phyloP scores from a whole-genome alignment of 2,888 invertebrate species.

The Ctena decussata region DNA sequence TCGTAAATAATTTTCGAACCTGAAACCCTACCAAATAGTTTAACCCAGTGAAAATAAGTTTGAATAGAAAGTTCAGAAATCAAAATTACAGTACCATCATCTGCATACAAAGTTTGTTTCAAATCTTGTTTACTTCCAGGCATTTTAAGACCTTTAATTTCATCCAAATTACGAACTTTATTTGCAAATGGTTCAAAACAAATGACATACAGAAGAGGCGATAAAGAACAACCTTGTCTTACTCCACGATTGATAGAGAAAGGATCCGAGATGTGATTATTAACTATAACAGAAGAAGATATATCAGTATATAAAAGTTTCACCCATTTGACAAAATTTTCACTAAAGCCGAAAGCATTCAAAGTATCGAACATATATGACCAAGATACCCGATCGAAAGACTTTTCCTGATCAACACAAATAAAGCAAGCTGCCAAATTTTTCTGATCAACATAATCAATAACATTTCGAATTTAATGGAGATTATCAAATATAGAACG shows the following conservation, averaged over 20 bases:
- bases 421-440: constrained; percentile 55
- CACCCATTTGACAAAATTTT: constrained; percentile 60
- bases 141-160: background rate
- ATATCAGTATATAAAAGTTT: constrained; percentile 62
- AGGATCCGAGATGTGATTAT: constrained; percentile 56
- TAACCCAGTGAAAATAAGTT: background rate
- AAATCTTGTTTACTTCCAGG: no score
- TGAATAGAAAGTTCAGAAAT: background rate
- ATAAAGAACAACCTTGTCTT: constrained; percentile 55
- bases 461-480: constrained; percentile 47
- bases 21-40: background rate
- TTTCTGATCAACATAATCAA: constrained; percentile 24
- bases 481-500: constrained; percentile 68
- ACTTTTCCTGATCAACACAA: constrained; percentile 70
- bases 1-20: background rate
- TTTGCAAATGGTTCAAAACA: background rate
- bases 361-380: constrained; percentile 62
- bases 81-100: background rate
- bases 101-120: background rate
- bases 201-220: background rate
- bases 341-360: constrained; percentile 60
- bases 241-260: constrained; percentile 52
- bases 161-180: background rate
- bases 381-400: constrained; percentile 68
- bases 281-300: constrained; percentile 58